These are phyloP conservation scores for Coluber constrictor DNA, from an alignment of 2,797 vertebrate species.

Conservation along the genomic window DNA sequence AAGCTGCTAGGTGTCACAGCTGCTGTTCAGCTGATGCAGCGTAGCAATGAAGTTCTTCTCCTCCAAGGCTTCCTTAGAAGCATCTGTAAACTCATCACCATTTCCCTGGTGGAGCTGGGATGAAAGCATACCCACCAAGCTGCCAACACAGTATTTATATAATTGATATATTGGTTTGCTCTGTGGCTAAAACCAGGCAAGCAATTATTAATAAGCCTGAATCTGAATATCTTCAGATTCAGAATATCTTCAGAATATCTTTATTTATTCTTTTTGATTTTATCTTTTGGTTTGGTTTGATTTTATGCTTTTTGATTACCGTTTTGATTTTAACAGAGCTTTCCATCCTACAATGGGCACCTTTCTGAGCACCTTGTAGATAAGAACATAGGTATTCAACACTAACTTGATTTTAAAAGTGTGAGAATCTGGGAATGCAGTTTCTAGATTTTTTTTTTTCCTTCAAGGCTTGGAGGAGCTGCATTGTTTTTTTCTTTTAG, in stretches of 20 bases:
- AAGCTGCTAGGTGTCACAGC: background rate
- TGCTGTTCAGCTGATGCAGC: background rate
- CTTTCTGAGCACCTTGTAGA: slow-evolving; percentile 11
- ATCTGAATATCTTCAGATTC: background rate
- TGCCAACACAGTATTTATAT: slow-evolving; percentile 14
- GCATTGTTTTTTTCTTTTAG: no score
- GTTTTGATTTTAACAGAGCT: background rate
- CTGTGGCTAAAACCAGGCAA: background rate
- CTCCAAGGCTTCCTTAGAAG: slow-evolving; percentile 6
- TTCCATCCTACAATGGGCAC: background rate
- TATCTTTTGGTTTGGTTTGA: no score
- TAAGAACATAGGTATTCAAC: slow-evolving; percentile 11
- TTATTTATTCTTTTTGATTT: background rate
- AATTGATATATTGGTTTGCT: slow-evolving; percentile 25
- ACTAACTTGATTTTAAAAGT: slow-evolving; percentile 26
- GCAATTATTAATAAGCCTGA: slow-evolving; percentile 9
- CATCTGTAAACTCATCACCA: background rate
- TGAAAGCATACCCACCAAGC: slow-evolving; percentile 20
- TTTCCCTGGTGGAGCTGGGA: background rate
- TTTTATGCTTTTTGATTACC: slow-evolving; percentile 1
- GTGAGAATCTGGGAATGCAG: no score
- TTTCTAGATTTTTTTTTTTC: no score
- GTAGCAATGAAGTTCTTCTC: background rate
- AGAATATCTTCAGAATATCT: no score
- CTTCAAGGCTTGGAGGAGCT: no score